Conservation (phyloP, 2,113 vertebrate genomes). For the Chelonoidis abingdonii region DNA sequence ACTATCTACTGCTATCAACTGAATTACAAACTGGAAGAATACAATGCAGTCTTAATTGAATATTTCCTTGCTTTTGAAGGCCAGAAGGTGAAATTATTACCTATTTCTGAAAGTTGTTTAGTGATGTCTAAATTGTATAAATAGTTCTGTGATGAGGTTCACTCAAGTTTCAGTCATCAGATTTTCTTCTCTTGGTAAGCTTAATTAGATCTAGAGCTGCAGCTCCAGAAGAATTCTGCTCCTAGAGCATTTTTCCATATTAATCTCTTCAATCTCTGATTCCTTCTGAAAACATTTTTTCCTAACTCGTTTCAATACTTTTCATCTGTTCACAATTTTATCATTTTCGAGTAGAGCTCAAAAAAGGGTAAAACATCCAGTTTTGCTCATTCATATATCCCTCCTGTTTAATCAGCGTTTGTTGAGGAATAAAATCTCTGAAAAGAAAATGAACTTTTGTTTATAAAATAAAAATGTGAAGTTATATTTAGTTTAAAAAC, state of each 20-base stretch:
- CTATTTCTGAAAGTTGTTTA: not conserved
- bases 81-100: not conserved
- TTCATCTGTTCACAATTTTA: not conserved
- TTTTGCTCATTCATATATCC: not conserved
- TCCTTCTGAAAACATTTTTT: not conserved
- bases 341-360: not conserved
- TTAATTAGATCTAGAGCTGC: not conserved
- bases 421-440: not conserved
- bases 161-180: not conserved
- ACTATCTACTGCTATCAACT: not conserved
- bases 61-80: not conserved
- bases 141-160: not conserved
- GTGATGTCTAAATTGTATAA: not conserved
- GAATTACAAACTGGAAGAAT: not conserved
- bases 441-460: not conserved
- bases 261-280: not conserved
- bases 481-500: constrained; percentile 13
- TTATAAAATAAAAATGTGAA: not conserved
- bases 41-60: not conserved
- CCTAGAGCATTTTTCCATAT: not conserved
- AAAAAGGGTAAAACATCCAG: not conserved
- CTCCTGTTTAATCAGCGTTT: not conserved
- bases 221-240: not conserved
- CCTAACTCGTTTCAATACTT: not conserved
- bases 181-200: not conserved